Base-by-base conservation (phyloP, 2,888 invertebrate species). In the Cistogaster globosa region DNA sequence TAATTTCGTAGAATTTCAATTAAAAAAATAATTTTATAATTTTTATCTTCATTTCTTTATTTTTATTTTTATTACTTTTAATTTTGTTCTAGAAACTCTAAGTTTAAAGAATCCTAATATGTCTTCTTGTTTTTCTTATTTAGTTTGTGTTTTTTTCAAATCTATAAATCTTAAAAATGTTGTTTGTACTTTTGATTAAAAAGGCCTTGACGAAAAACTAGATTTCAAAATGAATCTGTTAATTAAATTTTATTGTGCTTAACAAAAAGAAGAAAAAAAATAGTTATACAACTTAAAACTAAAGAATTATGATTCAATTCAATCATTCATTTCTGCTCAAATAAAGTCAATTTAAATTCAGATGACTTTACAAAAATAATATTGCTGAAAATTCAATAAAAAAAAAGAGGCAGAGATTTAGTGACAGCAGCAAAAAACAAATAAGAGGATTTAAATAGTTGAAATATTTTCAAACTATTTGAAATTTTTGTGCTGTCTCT, bases 311-410 rank as follows among this genome's bases (percentile, higher is more conserved):
- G 72, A 57, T 79, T 67, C 67, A 79, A 68, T 79, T 79, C 48
- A 65, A 79, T 83, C 60, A 76, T 48, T 32, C 22, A 38, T 32
- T 78, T 68, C 20, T 76, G 68, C n/a, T 20, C 68, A 76, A 76
- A 62, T 63, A 69, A 76, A 63, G 45, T 69, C 48, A 69, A 74
- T 79, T 74, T 67, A 26, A 72, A 77, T 79, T 78, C 22, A 67
- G 53, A 74, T 74, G 72, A 83, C 36, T 72, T 26, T 20, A 79
- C 79, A 72, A 79, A 79, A 79, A 79, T 62, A 62, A 68, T 72
- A 55, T 58, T 45, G 45, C 48, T n/a, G 20, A 77, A 42, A 45
- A 45, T 14, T 26, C 6, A 3, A 32, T n/a, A 32, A 48, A 8
- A 22, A 45, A 67, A 36, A 68, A 60, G 14, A n/a, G 14, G 14